These are phyloP conservation scores for Brachyhypopomus gauderio DNA, from an alignment of 2,113 vertebrate genomes.

Conservation along the genomic window DNA sequence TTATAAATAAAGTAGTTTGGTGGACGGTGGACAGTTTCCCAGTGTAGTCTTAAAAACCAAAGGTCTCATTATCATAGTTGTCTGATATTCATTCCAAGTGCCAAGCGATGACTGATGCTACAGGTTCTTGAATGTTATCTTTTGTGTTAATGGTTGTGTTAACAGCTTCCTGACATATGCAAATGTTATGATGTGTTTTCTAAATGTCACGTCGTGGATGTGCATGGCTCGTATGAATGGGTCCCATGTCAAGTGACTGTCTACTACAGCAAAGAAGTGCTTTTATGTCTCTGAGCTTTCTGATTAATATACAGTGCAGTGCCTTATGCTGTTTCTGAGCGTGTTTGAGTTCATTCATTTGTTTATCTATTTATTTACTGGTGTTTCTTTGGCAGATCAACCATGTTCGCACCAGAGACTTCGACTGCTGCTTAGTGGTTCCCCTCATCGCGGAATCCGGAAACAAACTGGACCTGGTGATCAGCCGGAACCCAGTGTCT, in stretches of 20 bases:
- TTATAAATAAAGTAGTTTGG: not conserved
- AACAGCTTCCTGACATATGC: constrained; percentile 18
- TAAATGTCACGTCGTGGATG: constrained; percentile 7
- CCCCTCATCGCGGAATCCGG: constrained; percentile 96
- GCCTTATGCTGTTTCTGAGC: not conserved
- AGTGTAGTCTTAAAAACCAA: not conserved
- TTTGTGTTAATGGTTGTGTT: not conserved
- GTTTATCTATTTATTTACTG: not conserved
- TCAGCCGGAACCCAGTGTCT: constrained; percentile 88
- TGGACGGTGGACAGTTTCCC: not conserved
- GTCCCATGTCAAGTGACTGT: too few species aligned
- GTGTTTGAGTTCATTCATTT: not conserved
- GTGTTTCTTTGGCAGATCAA: constrained; percentile 79
- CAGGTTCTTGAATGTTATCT: not conserved
- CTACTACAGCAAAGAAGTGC: too few species aligned
- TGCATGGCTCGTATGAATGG: not conserved
- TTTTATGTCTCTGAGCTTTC: too few species aligned
- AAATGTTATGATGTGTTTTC: constrained; percentile 9
- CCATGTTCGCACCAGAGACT: constrained; percentile 95
- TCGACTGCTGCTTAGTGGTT: constrained; percentile 97
- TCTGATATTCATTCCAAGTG: constrained; percentile 14
- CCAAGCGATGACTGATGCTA: not conserved
- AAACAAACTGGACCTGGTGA: constrained; percentile 95
- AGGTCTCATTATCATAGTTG: constrained; percentile 21
- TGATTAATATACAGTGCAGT: not conserved